phyloP scores from a whole-genome alignment of 2,888 invertebrate genomes.

The Drosophila paracracens region DNA sequence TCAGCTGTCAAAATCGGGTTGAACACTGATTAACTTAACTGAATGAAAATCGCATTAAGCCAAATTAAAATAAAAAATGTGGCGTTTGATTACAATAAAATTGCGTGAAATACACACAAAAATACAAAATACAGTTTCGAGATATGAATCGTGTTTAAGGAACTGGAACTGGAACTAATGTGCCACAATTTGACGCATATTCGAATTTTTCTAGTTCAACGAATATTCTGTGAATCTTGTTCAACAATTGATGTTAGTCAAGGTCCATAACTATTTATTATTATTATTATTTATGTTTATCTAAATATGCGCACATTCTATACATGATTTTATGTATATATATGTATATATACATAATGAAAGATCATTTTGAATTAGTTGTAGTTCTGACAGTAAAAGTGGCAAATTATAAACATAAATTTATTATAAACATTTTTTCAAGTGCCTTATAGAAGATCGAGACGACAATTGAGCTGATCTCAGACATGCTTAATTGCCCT shows the following conservation, averaged over 20 bases:
- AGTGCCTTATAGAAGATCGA: neutral
- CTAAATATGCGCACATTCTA: neutral
- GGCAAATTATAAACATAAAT: neutral
- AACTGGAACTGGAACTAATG: neutral
- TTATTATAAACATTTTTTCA: neutral
- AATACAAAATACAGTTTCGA: neutral
- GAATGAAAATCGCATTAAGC: conserved; percentile 28
- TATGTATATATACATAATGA: neutral
- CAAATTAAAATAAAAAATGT: neutral
- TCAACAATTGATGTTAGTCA: neutral
- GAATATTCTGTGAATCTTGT: neutral
- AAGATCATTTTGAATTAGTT: neutral
- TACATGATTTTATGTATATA: neutral
- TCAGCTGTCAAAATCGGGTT: conserved; percentile 58
- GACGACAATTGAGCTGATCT: neutral
- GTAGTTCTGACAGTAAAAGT: neutral
- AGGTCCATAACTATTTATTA: too few relatives aligned
- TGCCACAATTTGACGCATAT: neutral
- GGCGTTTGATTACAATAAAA: neutral
- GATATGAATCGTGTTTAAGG: neutral
- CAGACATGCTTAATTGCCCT: neutral
- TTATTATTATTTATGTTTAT: neutral
- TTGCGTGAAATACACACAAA: neutral
- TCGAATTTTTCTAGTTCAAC: neutral
- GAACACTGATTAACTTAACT: conserved; percentile 38